These are phyloP conservation scores for Tenthredo livida DNA, from an alignment of 2,888 invertebrate genomes.

Conservation along the genomic window DNA sequence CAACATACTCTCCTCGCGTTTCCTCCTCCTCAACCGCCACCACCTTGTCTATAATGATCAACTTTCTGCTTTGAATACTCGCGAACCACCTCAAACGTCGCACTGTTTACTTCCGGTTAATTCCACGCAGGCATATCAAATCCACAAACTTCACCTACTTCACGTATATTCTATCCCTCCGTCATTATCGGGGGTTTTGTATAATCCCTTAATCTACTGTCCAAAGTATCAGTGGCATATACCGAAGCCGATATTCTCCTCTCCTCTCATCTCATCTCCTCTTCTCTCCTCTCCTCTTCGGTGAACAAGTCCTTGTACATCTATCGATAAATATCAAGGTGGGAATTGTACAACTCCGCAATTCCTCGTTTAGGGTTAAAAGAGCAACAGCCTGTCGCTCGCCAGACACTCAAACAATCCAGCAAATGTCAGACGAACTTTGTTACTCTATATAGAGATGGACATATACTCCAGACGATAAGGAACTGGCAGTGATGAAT, in stretches of 20 bases:
- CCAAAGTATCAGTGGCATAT: not conserved
- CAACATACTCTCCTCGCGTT: not conserved
- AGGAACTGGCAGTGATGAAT: not conserved
- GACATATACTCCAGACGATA: not conserved
- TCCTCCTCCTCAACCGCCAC: not conserved
- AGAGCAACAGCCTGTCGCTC: conserved; percentile 41
- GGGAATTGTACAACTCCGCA: not conserved
- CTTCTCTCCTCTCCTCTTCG: too few relatives aligned
- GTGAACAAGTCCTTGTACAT: not conserved
- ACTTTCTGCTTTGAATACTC: not conserved
- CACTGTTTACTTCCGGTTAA: not conserved
- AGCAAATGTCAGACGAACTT: not conserved
- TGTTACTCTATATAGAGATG: not conserved
- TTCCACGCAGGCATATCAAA: conserved; percentile 22
- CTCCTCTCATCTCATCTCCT: too few relatives aligned
- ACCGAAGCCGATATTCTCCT: not conserved
- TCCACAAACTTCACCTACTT: conserved; percentile 1
- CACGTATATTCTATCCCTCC: not conserved
- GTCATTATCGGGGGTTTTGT: not conserved
- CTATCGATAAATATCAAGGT: not conserved
- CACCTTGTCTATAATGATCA: not conserved
- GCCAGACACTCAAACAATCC: not conserved
- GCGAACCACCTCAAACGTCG: not conserved
- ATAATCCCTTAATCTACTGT: not conserved
- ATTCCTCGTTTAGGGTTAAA: conserved; percentile 4